These are phyloP conservation scores for Myrmecobius fasciatus DNA, from an alignment of 2,113 vertebrate genomes.

Conservation along the genomic window DNA sequence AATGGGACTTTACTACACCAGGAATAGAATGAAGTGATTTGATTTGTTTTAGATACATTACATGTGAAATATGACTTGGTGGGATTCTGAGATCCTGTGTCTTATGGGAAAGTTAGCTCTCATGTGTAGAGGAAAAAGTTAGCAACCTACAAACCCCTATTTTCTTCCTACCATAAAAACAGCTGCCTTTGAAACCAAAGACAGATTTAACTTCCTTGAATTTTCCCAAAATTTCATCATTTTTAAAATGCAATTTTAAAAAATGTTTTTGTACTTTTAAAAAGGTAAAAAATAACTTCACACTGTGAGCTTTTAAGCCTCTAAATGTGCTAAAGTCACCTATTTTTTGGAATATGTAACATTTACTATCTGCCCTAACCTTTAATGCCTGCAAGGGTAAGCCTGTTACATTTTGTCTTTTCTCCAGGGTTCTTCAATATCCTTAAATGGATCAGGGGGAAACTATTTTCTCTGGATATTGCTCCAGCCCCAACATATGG, in stretches of 20 bases:
- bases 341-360: not conserved
- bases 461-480: not conserved
- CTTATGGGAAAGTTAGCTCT: not conserved
- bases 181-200: not conserved
- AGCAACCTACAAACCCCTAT: fast-evolving
- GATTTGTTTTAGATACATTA: not conserved
- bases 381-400: not conserved
- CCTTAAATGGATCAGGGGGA: not conserved
- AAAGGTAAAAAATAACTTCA: not conserved
- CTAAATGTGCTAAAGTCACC: not conserved
- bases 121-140: not conserved
- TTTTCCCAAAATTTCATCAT: not conserved
- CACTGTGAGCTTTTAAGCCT: not conserved
- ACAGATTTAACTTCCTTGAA: not conserved
- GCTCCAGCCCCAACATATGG: not conserved
- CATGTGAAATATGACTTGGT: not conserved
- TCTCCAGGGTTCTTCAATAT: not conserved
- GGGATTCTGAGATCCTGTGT: too few species aligned
- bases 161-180: not conserved
- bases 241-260: not conserved
- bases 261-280: not conserved
- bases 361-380: not conserved
- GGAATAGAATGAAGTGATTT: not conserved
- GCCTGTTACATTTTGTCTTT: not conserved
- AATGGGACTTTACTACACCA: not conserved